Evolutionary conservation across 2,797 vertebrate genomes (phyloP), one percentile per base, ranked within the genome.

Genomic region (Pitangus sulphuratus): DNA sequence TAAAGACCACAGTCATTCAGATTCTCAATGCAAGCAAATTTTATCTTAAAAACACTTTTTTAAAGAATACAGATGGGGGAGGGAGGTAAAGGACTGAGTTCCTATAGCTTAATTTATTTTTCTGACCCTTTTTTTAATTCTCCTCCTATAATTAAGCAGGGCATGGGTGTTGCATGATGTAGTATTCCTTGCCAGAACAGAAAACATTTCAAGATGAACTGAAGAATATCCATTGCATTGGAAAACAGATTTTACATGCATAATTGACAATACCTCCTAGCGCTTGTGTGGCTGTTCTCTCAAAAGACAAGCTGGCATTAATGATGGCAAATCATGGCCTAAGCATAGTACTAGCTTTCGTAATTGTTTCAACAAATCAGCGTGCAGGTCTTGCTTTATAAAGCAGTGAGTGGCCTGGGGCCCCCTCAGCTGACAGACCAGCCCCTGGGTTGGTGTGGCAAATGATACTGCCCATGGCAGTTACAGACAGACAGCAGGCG

Each of bases 161-260:
- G 61, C 33, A 31, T 6, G 18, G 31, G 15, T 61, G 24, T 64
- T 76, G 51, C 30, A 15, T 66, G 66, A 42, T 71, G 78, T 35
- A 69, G 26, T 70, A 35, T 62, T 89, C 19, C 25, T 84, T 84
- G 40, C 65, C 68, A 45, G 45, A 89, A 60, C 1, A 2, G 45
- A 92, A 93, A 48, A 68, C 31, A 44, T 64, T 84, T 77, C 53
- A 48, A 79, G 75, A 40, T 79, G 66, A 79, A 72, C 61, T 50
- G 50, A 71, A 89, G 39, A 81, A 84, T 61, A 82, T 33, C 24
- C 64, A 6, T 74, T 78, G 70, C 6, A 1, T n/a, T 65, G 42
- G 53, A 57, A 87, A 92, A 78, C n/a, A 69, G 84, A 75, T 68
- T 57, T 57, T 71, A 24, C 45, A 15, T 71, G 39, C 5, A 5